Base-by-base conservation (phyloP, 1,140 invertebrate genomes). In the Bombus haemorrhoidalis region DNA sequence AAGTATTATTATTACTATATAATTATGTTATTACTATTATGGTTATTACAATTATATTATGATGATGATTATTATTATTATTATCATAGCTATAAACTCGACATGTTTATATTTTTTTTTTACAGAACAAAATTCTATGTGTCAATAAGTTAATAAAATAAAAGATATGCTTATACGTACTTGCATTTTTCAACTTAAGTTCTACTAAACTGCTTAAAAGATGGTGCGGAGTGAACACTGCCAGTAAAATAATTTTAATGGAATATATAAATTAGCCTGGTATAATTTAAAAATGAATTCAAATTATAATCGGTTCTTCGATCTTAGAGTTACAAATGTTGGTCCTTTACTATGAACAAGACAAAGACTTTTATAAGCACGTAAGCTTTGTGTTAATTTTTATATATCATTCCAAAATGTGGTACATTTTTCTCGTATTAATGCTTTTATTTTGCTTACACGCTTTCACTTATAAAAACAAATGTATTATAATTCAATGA, bases 221-320 rank as follows among this genome's bases (percentile, higher is more conserved):
- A 82, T 90, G 88, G 79, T 76, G 43, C 76, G 82, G 90, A 91
- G 86, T 90, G 86, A 82, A 85, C 77, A 91, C 91, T 91, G 90
- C 90, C 90, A 90, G 57, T 86, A 81, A 87, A 85, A 69, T 68
- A 78, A 86, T 43, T 74, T 68, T 59, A 72, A 74, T 76, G 68
- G 28, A 83, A n/a, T 47, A 80, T 81, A 74, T 72, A 83, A 39
- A 74, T 37, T 62, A 71, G 28, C 32, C 71, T 73, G 34, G 47
- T 47, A 72, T 43, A 66, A 34, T 9, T 77, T 66, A 75, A 64
- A 77, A 59, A 71, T 86, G 22, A 75, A 66, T 53, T 71, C 25
- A 83, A 53, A 64, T 34, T 84, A 64, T 59, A 84, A 69, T 88
- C 78, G 15, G 9, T 72, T 79, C 15, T 22, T 59, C 39, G 18